A percentile compares a stretch with the other conserved stretches of the same genome.
phyloP scores from a whole-genome alignment of 2,797 vertebrate genomes.

The Hozukius guyotensis region DNA sequence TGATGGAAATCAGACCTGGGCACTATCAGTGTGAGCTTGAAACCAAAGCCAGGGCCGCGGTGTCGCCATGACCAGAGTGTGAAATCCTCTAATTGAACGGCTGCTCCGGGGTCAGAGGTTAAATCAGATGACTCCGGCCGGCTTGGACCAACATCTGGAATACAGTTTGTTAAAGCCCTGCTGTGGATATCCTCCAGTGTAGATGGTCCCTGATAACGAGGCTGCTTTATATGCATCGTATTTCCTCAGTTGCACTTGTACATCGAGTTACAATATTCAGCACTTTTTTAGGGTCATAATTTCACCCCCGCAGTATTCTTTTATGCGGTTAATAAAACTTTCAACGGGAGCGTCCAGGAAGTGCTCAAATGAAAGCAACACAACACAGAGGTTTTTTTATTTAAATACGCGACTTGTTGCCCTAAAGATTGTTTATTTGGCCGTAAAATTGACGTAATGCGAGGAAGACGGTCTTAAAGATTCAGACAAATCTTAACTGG shows the following conservation, averaged over 20 bases:
- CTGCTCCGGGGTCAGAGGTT: conserved; percentile 71
- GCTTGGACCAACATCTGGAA: conserved; percentile 72
- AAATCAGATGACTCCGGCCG: conserved; percentile 59
- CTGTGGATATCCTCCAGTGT: conserved; percentile 31
- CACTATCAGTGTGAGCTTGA: conserved; percentile 55
- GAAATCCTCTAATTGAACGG: conserved; percentile 75
- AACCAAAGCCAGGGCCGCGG: conserved; percentile 42
- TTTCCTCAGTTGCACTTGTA: conserved; percentile 39
- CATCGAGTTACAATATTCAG: not conserved
- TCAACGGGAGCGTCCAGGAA: conserved; percentile 59
- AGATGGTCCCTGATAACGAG: conserved; percentile 56
- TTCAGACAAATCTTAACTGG: conserved; percentile 59
- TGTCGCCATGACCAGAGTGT: conserved; percentile 62
- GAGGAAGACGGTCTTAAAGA: conserved; percentile 49
- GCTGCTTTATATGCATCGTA: conserved; percentile 32
- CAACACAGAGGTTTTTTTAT: conserved; percentile 26
- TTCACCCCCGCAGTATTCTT: conserved; percentile 18
- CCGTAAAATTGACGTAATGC: conserved; percentile 65
- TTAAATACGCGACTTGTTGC: conserved; percentile 22
- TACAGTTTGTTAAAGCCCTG: conserved; percentile 51
- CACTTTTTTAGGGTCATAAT: not conserved
- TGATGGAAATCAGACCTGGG: conserved; percentile 58
- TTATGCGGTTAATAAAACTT: conserved; percentile 43
- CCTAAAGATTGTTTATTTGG: conserved; percentile 53
- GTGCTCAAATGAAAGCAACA: conserved; percentile 45